Evolutionary conservation across 2,113 vertebrate species (phyloP).

Genomic region (Phocoena sinus): DNA sequence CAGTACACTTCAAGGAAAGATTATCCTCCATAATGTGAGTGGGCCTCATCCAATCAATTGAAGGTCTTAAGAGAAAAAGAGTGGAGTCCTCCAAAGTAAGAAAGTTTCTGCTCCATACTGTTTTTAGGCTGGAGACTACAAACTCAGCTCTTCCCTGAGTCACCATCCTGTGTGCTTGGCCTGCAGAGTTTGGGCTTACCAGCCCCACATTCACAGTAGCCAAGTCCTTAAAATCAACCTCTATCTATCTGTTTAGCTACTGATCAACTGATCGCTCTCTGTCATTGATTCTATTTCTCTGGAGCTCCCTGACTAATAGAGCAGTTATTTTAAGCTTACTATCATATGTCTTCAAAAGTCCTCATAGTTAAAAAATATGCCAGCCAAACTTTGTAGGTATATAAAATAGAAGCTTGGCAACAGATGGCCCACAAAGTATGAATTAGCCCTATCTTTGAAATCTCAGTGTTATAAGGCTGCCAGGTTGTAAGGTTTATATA

Average conservation of each 20-base stretch:
- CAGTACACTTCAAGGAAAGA: not conserved
- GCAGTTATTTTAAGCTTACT: not conserved
- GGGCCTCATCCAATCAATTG: not conserved
- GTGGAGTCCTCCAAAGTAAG: not conserved
- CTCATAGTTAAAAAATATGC: not conserved
- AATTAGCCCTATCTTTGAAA: slow-evolving; percentile 7
- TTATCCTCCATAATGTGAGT: not conserved
- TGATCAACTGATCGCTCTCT: too few relatives aligned
- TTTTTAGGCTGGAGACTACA: not conserved
- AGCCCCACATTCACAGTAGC: not conserved
- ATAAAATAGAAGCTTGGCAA: not conserved
- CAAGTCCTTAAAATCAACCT: not conserved
- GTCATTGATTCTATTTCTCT: not conserved
- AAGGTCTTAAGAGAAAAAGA: not conserved
- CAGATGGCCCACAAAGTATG: not conserved
- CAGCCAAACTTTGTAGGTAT: not conserved
- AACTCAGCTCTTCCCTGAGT: not conserved
- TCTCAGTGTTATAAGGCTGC: not conserved
- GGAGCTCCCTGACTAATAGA: not conserved
- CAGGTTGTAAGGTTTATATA: slow-evolving; percentile 4
- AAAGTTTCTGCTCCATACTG: not conserved
- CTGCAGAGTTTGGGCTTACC: not conserved
- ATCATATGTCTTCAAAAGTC: not conserved
- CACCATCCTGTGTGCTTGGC: too few relatives aligned
- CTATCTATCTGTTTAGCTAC: not conserved